These are phyloP conservation scores for Podargus strigoides DNA, from an alignment of 2,797 vertebrate species.

Conservation along the genomic window DNA sequence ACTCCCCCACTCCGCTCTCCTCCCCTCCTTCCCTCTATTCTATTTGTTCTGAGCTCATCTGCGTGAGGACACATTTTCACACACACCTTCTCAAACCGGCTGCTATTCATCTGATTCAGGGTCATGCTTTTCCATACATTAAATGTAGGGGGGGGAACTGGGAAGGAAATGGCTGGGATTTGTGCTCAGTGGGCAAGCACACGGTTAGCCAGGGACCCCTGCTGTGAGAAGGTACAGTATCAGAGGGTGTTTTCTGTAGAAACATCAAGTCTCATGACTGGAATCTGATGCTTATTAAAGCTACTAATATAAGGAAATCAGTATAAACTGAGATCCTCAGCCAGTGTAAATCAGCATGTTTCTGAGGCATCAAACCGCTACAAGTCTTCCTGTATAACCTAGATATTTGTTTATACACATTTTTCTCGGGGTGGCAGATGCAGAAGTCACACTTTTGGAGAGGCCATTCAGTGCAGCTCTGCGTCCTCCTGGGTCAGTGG, in stretches of 20 bases:
- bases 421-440: background rate
- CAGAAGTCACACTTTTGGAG: background rate
- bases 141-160: conserved; percentile 34
- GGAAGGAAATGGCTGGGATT: conserved; percentile 35
- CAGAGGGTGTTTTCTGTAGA: conserved; percentile 3
- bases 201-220: conserved; percentile 43
- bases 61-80: conserved; percentile 56
- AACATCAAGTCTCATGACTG: conserved; percentile 3
- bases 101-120: conserved; percentile 50
- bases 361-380: accelerated
- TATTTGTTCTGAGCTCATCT: conserved; percentile 63
- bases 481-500: background rate
- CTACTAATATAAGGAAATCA: background rate
- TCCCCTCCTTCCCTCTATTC: conserved; percentile 42
- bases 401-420: background rate
- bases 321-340: background rate
- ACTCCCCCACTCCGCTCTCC: background rate
- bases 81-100: conserved; percentile 54
- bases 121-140: conserved; percentile 58
- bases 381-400: background rate
- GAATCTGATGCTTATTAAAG: background rate
- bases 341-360: background rate
- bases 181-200: conserved; percentile 57
- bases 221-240: conserved; percentile 11
- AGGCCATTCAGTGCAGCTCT: background rate